Base-by-base conservation (phyloP, 2,113 vertebrate species). In the Xiphorhynchus elegans region DNA sequence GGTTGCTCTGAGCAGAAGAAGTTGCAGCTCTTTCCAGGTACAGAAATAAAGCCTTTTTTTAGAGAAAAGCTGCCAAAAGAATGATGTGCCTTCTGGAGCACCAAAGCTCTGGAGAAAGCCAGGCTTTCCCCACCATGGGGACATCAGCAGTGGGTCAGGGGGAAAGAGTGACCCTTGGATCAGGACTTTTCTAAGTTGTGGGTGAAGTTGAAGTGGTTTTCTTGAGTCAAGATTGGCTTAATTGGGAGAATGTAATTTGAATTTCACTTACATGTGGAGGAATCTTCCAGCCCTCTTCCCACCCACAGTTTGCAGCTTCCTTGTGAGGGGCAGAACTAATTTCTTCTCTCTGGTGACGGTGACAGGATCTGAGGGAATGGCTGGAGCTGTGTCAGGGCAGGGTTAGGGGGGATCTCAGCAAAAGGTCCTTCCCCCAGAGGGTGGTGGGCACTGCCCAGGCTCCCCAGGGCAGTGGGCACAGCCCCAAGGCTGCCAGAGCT, bases 31-130 rank as follows among this genome's bases (percentile, higher is more conserved):
- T 55, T 68, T 6, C 23, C 15, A 49, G 7, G 5, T 56, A 7
- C 3, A 33, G n/a, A n/a, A 12, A 60, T 68, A 55, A 66, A 7
- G 0, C 0, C 16, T 67, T 59, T n/a, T 12, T 75, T 47, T 5
- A 11, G 19, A 49, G 23, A 58, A 75, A 1, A 60, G 13, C 14
- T 89, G 18, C 4, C 40, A 70, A 79, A 90, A 26, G 80, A 9
- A 13, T 12, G 19, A 4, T 2, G 17, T 13, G 16, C 2, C 0
- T n/a, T 63, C 62, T 25, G 37, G 29, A 53, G 5, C 5, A 10
- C 8, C 25, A 5, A 23, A 13, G 31, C 17, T 69, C 11, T 29
- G 52, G 13, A 78, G 11, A 15, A 26, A 67, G 0, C 9, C 13
- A 63, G n/a, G 39, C 13, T n/a, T 69, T 44, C 23, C 82, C 17